Conservation (phyloP, 2,113 vertebrate species). For the Mionectes macconnelli region DNA sequence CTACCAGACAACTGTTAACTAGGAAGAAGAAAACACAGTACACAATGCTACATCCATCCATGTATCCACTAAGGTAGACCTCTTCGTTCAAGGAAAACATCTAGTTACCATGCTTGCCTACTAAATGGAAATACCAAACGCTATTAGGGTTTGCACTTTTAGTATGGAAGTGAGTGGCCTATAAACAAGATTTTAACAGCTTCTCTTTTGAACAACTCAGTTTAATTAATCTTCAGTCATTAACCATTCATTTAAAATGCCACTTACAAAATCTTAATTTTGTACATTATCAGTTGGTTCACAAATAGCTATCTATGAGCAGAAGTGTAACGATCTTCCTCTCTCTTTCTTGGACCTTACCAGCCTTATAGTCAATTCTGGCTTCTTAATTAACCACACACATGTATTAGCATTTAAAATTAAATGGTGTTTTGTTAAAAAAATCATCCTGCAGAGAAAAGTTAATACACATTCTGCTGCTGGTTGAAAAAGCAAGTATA, state of each 20-base stretch:
- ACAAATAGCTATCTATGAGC: constrained; percentile 74
- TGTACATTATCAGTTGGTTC: constrained; percentile 78
- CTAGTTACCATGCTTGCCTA: background rate
- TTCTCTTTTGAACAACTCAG: constrained; percentile 76
- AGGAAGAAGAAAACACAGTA: background rate
- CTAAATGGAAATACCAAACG: constrained; percentile 52
- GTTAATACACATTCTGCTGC: constrained; percentile 44
- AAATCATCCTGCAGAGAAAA: constrained; percentile 41
- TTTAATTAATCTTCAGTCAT: constrained; percentile 83
- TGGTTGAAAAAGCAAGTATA: background rate
- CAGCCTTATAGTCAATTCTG: constrained; percentile 71
- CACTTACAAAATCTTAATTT: constrained; percentile 78
- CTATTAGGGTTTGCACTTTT: constrained; percentile 52
- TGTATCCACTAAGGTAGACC: background rate
- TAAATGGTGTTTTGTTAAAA: constrained; percentile 52
- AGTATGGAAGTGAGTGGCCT: constrained; percentile 56
- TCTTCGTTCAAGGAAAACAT: background rate
- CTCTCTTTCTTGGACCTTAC: constrained; percentile 63
- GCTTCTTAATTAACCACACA: constrained; percentile 77
- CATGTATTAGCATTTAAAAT: constrained; percentile 75
- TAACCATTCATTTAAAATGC: constrained; percentile 81
- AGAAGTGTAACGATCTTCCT: constrained; percentile 65
- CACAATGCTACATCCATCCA: background rate
- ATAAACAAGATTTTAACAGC: constrained; percentile 75
- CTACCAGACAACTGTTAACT: constrained; percentile 14